A percentile compares a stretch with the other conserved stretches of the same genome.
These are phyloP conservation scores for Sakesphorus luctuosus DNA, from an alignment of 2,113 vertebrate genomes.

Conservation along the genomic window DNA sequence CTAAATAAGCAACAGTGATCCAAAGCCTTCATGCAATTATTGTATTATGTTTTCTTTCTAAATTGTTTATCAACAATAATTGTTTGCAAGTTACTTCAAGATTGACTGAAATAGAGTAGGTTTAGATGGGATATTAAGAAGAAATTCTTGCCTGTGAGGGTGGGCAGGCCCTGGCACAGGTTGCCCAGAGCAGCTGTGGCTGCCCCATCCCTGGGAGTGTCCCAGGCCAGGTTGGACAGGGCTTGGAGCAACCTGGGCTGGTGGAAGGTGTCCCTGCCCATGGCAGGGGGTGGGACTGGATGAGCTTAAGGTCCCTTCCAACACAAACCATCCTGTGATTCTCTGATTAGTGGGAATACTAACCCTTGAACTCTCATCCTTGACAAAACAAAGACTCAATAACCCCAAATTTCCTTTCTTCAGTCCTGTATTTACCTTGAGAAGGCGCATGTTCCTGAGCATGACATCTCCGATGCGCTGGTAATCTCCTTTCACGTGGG, in stretches of 20 bases:
- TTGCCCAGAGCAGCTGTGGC: neutral
- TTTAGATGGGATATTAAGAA: neutral
- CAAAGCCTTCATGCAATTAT: neutral
- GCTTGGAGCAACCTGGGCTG: fast-evolving
- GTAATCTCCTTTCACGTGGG: conserved; percentile 80
- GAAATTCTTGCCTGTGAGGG: neutral
- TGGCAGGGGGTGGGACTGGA: fast-evolving
- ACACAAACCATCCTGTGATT: neutral
- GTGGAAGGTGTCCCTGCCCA: neutral
- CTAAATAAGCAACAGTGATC: neutral
- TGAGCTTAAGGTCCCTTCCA: neutral
- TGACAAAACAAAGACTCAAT: neutral
- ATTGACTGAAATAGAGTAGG: neutral
- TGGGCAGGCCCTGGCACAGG: neutral
- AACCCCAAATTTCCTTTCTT: fast-evolving
- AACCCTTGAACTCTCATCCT: neutral
- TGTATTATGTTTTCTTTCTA: neutral
- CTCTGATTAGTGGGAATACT: neutral
- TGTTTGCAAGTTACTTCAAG: neutral
- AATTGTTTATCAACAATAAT: neutral
- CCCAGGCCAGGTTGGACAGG: fast-evolving
- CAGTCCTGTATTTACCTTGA: conserved; percentile 81
- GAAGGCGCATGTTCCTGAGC: conserved; percentile 86
- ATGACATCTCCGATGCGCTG: conserved; percentile 93
- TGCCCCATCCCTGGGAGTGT: neutral